Base-by-base conservation (phyloP, 30 jellyfish, hydroid and myxozoan genomes). In the Hydractinia symbiolongicarpus region DNA sequence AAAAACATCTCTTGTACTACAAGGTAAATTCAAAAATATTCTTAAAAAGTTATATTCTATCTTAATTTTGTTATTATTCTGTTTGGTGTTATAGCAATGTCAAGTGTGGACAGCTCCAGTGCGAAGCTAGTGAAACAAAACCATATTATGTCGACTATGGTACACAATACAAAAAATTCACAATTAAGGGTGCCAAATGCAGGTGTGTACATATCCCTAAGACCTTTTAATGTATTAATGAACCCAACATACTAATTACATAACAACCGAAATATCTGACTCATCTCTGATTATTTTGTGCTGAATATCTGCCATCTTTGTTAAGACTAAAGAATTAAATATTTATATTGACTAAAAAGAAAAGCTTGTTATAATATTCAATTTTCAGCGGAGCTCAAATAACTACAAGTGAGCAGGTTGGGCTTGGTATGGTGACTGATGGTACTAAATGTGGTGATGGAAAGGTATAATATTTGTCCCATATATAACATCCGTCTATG, bases 381-480 rank as follows among this genome's bases (percentile, higher is more conserved):
- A 72, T 17, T 4, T 52, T 79, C 4, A 79, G 87, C 66, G 87
- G 84, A 20, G 87, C 87, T 9, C 61, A 94, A 6, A 85, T 86
- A 9, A 84, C 90, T 4, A 82, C 83, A 49, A 72, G 82, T 55
- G 97, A 90, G 54, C 87, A 86, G 57, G 74, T 77, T 53, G 97
- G 96, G 72, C 67, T 53, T 66, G 98, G 98, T 3, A 91, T 91
- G 98, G 98, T 91, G 30, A 80, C 17, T 21, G 92, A 73, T 54
- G 98, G 98, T 21, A 86, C 98, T 30, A 91, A 81, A 72, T 91
- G 98, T 64, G 98, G 90, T 6, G 95, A 79, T 56, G 80, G 75
- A 13, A 91, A 91, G 93, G 97, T 90, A 61, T 9, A 4, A 16
- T 30, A 68, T n/a, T 10, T 68, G 21, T 68, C 4, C 1, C 13